Evolutionary conservation across 2,113 vertebrate species (phyloP).

Genomic region (Potamarius usumacintae): DNA sequence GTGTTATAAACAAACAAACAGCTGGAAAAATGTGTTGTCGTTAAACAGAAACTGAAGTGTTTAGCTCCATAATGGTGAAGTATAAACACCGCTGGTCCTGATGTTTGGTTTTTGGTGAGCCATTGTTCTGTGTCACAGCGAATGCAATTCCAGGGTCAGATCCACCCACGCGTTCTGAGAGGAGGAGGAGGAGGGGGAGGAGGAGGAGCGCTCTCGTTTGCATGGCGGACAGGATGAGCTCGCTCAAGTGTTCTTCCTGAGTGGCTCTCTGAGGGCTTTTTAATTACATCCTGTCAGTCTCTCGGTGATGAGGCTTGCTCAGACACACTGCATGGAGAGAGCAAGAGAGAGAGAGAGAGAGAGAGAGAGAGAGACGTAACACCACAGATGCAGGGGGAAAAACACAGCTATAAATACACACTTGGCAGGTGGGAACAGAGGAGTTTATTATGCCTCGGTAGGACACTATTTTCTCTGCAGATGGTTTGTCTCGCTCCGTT

Average conservation of each 20-base stretch:
- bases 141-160: constrained; percentile 27
- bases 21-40: not conserved
- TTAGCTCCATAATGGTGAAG: not conserved
- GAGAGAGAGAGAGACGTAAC: not conserved
- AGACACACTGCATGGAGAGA: constrained; percentile 32
- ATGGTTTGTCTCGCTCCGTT: constrained; percentile 26
- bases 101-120: not conserved
- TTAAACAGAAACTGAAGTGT: not conserved
- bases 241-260: constrained; percentile 48
- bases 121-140: not conserved
- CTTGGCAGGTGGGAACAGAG: constrained; percentile 27
- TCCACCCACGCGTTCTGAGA: constrained; percentile 37
- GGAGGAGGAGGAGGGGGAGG: not conserved
- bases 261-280: constrained; percentile 50
- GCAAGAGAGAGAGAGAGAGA: not conserved
- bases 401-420: constrained; percentile 30
- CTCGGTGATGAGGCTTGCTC: constrained; percentile 38
- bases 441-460: constrained; percentile 12
- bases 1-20: not conserved
- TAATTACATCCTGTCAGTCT: constrained; percentile 61
- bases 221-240: constrained; percentile 27
- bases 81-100: not conserved
- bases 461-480: constrained; percentile 20
- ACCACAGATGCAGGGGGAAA: constrained; percentile 24
- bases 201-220: constrained; percentile 20